Percentiles rank a stretch among this genome's conserved stretches.
Conservation (phyloP, 2,888 invertebrate genomes). For the Amphipyra tragopoginis region DNA sequence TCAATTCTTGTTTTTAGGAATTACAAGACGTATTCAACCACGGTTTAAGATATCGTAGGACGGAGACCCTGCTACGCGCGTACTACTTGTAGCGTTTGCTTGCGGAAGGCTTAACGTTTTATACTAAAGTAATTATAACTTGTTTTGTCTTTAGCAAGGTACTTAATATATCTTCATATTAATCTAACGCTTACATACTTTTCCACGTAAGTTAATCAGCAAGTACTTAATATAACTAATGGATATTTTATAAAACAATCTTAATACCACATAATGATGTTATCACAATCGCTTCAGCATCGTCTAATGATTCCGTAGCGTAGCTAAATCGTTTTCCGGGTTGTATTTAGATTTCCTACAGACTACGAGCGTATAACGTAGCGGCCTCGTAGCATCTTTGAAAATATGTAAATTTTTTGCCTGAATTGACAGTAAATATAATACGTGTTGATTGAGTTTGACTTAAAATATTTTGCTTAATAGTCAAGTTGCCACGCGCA, state of each 20-base stretch:
- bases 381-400: conserved; percentile 3
- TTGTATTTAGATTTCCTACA: neutral
- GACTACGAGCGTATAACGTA: neutral
- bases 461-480: conserved; percentile 43
- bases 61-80: conserved; percentile 10
- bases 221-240: neutral
- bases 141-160: neutral
- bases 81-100: conserved; percentile 13
- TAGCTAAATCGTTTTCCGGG: conserved; percentile 14
- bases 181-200: neutral
- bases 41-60: conserved; percentile 9
- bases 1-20: too few relatives aligned
- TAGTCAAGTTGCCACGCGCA: conserved; percentile 45
- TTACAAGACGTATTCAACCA: too few relatives aligned
- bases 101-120: conserved; percentile 35
- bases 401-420: conserved; percentile 11
- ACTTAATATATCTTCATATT: too few relatives aligned
- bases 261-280: conserved; percentile 12
- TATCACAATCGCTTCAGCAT: conserved; percentile 11
- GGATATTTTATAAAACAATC: conserved; percentile 17
- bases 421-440: conserved; percentile 22
- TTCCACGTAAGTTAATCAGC: neutral
- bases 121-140: conserved; percentile 35
- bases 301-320: neutral
- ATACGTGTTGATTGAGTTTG: conserved; percentile 28